phyloP scores from a whole-genome alignment of 2,113 vertebrate genomes.

The Carassius auratus region DNA sequence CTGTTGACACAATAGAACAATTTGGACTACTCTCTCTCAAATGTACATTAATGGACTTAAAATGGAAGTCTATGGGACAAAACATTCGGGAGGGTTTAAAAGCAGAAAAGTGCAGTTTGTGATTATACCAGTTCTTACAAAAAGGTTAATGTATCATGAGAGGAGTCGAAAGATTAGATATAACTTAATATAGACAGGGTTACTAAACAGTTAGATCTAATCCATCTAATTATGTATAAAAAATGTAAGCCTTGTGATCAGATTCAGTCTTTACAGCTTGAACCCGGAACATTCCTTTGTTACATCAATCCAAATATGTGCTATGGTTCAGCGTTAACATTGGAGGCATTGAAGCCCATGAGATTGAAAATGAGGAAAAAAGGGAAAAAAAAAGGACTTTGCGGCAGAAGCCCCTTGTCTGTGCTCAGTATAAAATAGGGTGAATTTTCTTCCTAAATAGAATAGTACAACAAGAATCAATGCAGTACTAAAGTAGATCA shows the following conservation, averaged over 20 bases:
- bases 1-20: neutral
- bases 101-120: too few species aligned
- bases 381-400: neutral
- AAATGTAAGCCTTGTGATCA: neutral
- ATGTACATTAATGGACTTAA: neutral
- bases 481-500: conserved; percentile 77
- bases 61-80: neutral
- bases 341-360: conserved; percentile 32
- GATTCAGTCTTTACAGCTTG: neutral
- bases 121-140: neutral
- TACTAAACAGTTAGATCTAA: neutral
- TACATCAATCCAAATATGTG: neutral
- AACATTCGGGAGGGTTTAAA: neutral
- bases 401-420: conserved; percentile 32
- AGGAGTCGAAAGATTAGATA: too few species aligned
- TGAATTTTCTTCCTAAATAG: conserved; percentile 70
- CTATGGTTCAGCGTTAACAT: neutral
- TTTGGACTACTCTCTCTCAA: neutral
- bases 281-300: neutral
- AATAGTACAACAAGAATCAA: conserved; percentile 71
- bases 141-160: neutral
- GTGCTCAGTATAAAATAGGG: conserved; percentile 57
- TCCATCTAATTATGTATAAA: neutral
- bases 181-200: neutral
- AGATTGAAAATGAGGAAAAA: conserved; percentile 1